These are phyloP conservation scores for Troides aeacus DNA, from an alignment of 2,888 invertebrate species.

Conservation along the genomic window DNA sequence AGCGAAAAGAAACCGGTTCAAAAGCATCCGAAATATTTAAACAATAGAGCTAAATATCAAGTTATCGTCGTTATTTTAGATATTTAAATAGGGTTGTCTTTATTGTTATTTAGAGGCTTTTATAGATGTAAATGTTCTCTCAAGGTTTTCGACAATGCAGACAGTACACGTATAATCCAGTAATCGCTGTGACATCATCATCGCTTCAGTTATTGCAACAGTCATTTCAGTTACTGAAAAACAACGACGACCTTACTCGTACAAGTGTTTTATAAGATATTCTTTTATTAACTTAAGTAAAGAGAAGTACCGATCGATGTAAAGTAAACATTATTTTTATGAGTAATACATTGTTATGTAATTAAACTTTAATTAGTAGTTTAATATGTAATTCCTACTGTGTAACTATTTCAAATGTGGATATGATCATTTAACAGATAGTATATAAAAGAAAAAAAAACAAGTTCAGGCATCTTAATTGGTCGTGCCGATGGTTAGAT, in stretches of 20 bases:
- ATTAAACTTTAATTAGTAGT: too few species aligned
- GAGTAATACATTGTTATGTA: too few species aligned
- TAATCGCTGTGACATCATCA: not conserved
- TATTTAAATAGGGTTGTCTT: not conserved
- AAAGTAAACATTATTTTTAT: too few species aligned
- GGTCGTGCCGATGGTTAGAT: constrained; percentile 48
- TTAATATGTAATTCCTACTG: too few species aligned
- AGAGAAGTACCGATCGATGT: not conserved
- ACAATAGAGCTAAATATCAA: not conserved
- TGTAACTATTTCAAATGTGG: not conserved
- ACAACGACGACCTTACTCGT: not conserved
- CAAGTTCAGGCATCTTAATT: constrained; percentile 46
- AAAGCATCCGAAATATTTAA: not conserved
- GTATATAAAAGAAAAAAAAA: constrained; percentile 5
- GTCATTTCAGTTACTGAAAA: not conserved
- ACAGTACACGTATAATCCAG: not conserved
- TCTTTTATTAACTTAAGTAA: not conserved
- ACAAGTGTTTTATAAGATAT: not conserved
- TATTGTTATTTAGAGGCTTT: not conserved
- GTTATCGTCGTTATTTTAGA: not conserved
- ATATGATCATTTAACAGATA: constrained; percentile 8
- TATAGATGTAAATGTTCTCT: not conserved
- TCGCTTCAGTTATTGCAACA: not conserved
- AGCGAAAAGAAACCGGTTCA: too few species aligned
- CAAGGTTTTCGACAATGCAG: not conserved